phyloP scores from a whole-genome alignment of 2,113 vertebrate species.

The Pterocles orientalis region DNA sequence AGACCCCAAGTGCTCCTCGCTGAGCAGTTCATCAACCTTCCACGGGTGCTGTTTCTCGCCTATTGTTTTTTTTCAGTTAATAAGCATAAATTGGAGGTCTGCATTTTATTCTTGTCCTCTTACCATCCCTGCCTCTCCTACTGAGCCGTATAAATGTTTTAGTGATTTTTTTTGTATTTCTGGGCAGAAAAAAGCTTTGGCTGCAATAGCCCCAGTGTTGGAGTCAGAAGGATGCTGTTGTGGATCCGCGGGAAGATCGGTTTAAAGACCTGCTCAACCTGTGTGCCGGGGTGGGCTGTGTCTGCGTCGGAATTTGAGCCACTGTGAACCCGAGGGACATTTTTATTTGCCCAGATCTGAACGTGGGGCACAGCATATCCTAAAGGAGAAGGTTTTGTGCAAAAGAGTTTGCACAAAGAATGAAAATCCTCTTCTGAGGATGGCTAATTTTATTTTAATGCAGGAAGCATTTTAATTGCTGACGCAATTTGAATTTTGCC shows the following conservation, averaged over 20 bases:
- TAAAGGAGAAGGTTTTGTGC: background rate
- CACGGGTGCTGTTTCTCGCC: background rate
- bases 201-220: background rate
- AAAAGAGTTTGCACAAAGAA: background rate
- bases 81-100: background rate
- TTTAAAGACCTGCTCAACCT: background rate
- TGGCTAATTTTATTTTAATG: background rate
- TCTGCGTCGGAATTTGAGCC: background rate
- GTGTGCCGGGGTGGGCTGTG: fast-evolving
- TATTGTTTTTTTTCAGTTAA: background rate
- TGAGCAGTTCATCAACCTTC: background rate
- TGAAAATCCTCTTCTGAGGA: background rate
- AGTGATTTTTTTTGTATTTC: background rate
- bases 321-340: background rate
- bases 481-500: background rate
- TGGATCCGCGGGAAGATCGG: background rate
- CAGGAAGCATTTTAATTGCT: background rate
- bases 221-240: background rate
- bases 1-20: background rate
- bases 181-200: background rate
- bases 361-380: background rate
- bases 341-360: background rate
- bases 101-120: background rate
- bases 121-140: background rate
- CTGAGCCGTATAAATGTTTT: background rate